Conservation (phyloP, 2,797 vertebrate species). For the Neoniphon sammara region DNA sequence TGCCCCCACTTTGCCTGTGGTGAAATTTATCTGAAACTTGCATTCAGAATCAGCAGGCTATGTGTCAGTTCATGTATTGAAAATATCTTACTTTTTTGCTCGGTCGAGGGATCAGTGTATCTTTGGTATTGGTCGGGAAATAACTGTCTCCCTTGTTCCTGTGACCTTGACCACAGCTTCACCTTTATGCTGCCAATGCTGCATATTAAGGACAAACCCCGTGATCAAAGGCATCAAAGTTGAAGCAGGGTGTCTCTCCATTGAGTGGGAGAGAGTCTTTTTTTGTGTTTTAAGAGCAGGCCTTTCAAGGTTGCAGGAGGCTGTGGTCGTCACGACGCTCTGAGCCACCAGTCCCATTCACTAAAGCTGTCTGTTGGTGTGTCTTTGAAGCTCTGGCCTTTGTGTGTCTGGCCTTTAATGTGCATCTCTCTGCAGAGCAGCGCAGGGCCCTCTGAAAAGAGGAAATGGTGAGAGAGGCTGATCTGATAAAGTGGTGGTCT, state of each 20-base stretch:
- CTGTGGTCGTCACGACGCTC: conserved; percentile 39
- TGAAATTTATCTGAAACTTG: no score
- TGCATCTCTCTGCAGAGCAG: conserved; percentile 56
- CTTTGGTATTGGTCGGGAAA: not conserved
- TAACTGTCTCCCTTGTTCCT: not conserved
- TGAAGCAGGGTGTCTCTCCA: conserved; percentile 30
- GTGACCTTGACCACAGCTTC: not conserved
- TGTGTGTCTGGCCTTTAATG: conserved; percentile 70
- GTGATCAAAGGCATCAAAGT: conserved; percentile 68
- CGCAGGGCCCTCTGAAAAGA: not conserved
- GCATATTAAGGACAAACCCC: conserved; percentile 11
- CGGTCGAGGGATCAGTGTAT: not conserved
- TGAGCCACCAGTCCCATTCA: conserved; percentile 72
- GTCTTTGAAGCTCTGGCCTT: conserved; percentile 80
- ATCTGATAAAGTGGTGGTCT: conserved; percentile 5
- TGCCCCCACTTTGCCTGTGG: no score
- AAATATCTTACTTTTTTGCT: not conserved
- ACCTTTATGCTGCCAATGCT: not conserved
- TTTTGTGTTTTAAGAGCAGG: conserved; percentile 53
- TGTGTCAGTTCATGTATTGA: no score
- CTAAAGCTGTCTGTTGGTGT: conserved; percentile 64
- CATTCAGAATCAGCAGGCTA: no score
- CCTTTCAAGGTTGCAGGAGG: conserved; percentile 68
- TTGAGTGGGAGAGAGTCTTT: conserved; percentile 29
- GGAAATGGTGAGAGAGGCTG: conserved; percentile 6